phyloP scores from a whole-genome alignment of 2,113 vertebrate species.

The Gadus macrocephalus region DNA sequence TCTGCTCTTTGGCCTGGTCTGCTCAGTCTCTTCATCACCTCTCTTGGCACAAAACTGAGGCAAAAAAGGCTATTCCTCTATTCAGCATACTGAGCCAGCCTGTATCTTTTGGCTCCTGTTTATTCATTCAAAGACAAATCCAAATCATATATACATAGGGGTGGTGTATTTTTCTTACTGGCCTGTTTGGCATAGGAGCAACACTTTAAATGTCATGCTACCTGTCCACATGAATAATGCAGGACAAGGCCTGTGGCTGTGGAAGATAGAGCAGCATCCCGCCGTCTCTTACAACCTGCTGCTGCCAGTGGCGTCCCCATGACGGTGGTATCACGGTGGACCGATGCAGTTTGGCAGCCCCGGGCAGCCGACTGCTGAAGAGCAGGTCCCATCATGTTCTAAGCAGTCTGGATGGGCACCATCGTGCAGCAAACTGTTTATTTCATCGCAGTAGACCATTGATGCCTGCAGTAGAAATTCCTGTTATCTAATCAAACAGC shows the following conservation, averaged over 20 bases:
- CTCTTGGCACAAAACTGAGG: conserved; percentile 33
- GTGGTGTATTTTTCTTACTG: conserved; percentile 3
- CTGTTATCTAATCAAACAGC: conserved; percentile 78
- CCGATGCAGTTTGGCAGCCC: conserved; percentile 57
- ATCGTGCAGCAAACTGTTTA: conserved; percentile 56
- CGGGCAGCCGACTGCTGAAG: conserved; percentile 52
- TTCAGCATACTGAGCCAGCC: conserved; percentile 39
- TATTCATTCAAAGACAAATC: conserved; percentile 30
- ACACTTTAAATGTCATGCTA: conserved; percentile 50
- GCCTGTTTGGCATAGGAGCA: conserved; percentile 48
- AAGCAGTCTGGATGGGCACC: conserved; percentile 52
- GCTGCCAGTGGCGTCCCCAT: conserved; percentile 47
- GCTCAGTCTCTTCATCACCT: conserved; percentile 24
- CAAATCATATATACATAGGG: conserved; percentile 6
- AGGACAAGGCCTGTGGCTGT: conserved; percentile 44
- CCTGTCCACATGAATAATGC: conserved; percentile 58
- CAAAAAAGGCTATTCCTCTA: conserved; percentile 47
- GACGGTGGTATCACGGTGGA: conserved; percentile 51
- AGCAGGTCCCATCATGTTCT: conserved; percentile 63
- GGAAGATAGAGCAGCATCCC: conserved; percentile 65
- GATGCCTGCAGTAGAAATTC: conserved; percentile 64
- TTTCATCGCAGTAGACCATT: conserved; percentile 64
- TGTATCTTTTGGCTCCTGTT: conserved; percentile 30
- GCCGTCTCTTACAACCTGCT: conserved; percentile 72
- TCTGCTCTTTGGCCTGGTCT: conserved; percentile 32